A percentile compares a stretch with the other conserved stretches of the same genome.
Conservation (phyloP, 2,113 vertebrate species). For the Gambusia affinis region DNA sequence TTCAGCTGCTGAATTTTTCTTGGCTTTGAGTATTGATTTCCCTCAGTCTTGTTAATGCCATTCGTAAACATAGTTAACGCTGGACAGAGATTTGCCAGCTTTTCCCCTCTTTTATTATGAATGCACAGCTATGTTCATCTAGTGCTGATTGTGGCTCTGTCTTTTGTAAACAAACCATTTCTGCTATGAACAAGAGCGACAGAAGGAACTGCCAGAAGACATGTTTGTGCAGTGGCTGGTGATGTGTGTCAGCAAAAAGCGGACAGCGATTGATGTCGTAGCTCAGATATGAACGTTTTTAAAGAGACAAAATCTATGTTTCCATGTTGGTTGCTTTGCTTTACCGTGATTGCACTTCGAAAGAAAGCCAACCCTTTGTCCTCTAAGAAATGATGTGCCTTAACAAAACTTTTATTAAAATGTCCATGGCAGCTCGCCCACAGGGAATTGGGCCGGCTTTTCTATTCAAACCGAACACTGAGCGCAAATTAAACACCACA, state of each 20-base stretch:
- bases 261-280: background rate
- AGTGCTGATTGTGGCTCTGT: background rate
- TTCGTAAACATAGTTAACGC: background rate
- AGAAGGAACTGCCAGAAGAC: background rate
- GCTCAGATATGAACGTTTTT: background rate
- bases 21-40: background rate
- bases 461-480: slow-evolving; percentile 10
- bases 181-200: background rate
- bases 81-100: background rate
- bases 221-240: slow-evolving; percentile 17
- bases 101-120: background rate
- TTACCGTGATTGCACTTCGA: background rate
- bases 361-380: background rate
- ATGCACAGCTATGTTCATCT: background rate
- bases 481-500: background rate
- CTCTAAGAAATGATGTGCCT: background rate
- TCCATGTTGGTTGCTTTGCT: background rate
- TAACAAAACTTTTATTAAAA: slow-evolving; percentile 11
- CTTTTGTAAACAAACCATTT: background rate
- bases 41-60: background rate
- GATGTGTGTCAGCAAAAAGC: background rate
- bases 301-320: background rate
- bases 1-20: background rate
- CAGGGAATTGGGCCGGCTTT: background rate
- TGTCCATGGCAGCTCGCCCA: background rate